Percentiles rank a stretch among this genome's conserved stretches.
phyloP scores from a whole-genome alignment of 2,113 vertebrate genomes.

The Paramormyrops kingsleyae region DNA sequence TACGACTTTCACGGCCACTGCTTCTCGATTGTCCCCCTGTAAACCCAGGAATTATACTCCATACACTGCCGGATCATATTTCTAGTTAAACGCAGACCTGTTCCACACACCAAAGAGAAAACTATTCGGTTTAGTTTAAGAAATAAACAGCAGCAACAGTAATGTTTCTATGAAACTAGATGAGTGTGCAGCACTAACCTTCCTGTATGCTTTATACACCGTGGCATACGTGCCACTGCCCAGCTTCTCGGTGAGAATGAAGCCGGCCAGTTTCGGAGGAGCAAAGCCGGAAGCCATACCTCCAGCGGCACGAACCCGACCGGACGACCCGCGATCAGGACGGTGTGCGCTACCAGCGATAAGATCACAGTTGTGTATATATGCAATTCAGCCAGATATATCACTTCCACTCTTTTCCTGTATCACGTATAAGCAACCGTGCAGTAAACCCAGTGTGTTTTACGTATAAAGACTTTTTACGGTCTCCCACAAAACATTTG shows the following conservation, averaged over 20 bases:
- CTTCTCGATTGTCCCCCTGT: slow-evolving; percentile 79
- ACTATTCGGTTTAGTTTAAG: not conserved
- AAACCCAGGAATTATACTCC: not conserved
- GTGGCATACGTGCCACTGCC: slow-evolving; percentile 89
- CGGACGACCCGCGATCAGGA: not conserved
- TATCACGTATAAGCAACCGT: not conserved
- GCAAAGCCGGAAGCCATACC: slow-evolving; percentile 60
- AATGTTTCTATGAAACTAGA: not conserved
- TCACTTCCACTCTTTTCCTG: not conserved
- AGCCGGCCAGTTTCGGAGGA: slow-evolving; percentile 78
- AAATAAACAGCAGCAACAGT: not conserved
- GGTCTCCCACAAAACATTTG: not conserved
- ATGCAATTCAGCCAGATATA: not conserved
- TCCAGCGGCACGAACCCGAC: slow-evolving; percentile 26
- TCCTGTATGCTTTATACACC: slow-evolving; percentile 92
- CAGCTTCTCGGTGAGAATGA: slow-evolving; percentile 85
- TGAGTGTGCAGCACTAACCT: slow-evolving; percentile 57
- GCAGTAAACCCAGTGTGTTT: not conserved
- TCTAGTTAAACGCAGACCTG: not conserved
- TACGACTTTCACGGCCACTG: slow-evolving; percentile 91
- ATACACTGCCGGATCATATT: not conserved
- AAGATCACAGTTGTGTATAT: not conserved
- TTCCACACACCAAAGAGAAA: not conserved
- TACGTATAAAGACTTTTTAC: not conserved
- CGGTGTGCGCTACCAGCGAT: not conserved